These are phyloP conservation scores for Neodiprion virginianus DNA, from an alignment of 1,140 invertebrate species.

Conservation along the genomic window DNA sequence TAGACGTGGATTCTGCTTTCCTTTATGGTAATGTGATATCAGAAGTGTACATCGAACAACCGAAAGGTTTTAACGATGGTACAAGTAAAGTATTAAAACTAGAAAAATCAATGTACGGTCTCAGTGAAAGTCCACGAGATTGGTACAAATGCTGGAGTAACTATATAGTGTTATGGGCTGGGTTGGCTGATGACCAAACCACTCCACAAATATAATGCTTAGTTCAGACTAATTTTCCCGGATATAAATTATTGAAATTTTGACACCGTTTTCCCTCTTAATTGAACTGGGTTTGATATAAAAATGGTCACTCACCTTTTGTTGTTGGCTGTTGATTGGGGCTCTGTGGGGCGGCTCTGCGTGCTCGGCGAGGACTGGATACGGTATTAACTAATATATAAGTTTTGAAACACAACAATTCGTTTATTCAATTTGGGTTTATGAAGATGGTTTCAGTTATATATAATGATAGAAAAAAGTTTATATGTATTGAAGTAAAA, in stretches of 20 bases:
- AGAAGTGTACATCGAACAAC: constrained; percentile 33
- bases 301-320: no score
- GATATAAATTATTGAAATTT: no score
- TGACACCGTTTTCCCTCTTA: no score
- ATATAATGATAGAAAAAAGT: no score
- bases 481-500: no score
- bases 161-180: background rate
- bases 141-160: constrained; percentile 36
- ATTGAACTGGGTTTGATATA: background rate
- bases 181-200: no score
- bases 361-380: background rate
- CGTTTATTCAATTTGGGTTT: no score
- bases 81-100: constrained; percentile 37
- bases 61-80: constrained; percentile 40
- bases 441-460: no score
- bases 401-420: no score
- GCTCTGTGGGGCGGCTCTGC: constrained; percentile 20
- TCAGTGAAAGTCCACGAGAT: constrained; percentile 33
- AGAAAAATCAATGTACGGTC: constrained; percentile 42
- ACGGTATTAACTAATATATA: constrained; percentile 16
- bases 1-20: constrained; percentile 53
- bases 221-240: no score
- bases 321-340: background rate
- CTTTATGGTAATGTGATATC: constrained; percentile 51
- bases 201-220: no score